A percentile compares a stretch with the other conserved stretches of the same genome.
Conservation (phyloP, 1,140 invertebrate species). For the Argopecten irradians region DNA sequence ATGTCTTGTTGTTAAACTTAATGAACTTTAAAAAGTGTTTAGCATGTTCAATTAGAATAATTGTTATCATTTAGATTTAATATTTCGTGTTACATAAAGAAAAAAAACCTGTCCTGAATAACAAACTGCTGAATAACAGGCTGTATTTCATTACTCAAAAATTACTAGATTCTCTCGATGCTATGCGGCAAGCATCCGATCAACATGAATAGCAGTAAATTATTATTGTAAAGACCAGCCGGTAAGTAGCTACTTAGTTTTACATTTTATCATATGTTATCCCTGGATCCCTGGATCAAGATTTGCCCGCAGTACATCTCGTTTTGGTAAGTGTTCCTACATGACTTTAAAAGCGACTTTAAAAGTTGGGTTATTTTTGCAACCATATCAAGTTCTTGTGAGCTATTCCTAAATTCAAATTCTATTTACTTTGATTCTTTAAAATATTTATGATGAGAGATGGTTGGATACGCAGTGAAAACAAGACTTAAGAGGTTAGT, state of each 20-base stretch:
- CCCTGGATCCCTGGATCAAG: not conserved
- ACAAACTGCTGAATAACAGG: conserved; percentile 61
- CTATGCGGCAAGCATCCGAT: conserved; percentile 68
- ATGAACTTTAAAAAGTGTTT: not conserved
- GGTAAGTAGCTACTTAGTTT: conserved; percentile 69
- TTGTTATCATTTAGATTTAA: not conserved
- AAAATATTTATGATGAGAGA: not conserved
- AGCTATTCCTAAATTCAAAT: not conserved
- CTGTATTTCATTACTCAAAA: conserved; percentile 73
- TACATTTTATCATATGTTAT: not conserved
- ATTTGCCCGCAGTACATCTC: not conserved
- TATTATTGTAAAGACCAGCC: conserved; percentile 58
- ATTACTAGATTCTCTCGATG: conserved; percentile 71
- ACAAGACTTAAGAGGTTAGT: conserved; percentile 60
- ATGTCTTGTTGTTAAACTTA: not conserved
- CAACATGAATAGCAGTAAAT: conserved; percentile 63
- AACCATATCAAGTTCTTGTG: not conserved
- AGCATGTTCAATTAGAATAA: not conserved
- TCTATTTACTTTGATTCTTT: not conserved
- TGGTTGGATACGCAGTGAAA: not conserved
- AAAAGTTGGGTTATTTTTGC: not conserved
- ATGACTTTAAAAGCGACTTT: not conserved
- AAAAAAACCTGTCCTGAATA: conserved; percentile 46
- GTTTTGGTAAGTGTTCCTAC: not conserved
- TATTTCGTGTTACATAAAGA: not conserved